A percentile compares a stretch with the other conserved stretches of the same genome.
These are phyloP conservation scores for Thalassoma bifasciatum DNA, from an alignment of 2,113 vertebrate species.

Conservation along the genomic window DNA sequence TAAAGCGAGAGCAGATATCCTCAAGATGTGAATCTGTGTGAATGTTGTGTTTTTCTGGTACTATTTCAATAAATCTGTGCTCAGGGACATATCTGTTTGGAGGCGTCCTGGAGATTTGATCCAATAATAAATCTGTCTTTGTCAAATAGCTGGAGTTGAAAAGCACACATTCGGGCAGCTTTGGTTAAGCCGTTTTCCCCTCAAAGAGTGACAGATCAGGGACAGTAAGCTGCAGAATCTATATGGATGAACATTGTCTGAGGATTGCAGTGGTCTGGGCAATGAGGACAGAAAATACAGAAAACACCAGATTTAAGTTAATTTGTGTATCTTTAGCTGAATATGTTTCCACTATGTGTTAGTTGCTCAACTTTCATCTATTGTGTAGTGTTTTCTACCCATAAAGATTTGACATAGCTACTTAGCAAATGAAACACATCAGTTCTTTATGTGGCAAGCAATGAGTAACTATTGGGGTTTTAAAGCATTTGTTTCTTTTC, in stretches of 20 bases:
- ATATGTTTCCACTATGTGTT: background rate
- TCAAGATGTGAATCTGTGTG: background rate
- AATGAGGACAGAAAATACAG: slow-evolving; percentile 1
- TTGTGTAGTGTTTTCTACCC: background rate
- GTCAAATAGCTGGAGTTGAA: slow-evolving; percentile 44
- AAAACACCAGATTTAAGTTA: slow-evolving; percentile 10
- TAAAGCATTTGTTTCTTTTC: no score
- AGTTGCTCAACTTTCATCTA: background rate
- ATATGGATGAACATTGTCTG: slow-evolving; percentile 23
- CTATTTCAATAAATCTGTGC: background rate
- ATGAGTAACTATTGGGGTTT: no score
- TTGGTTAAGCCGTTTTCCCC: background rate
- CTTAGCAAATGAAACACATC: slow-evolving; percentile 18
- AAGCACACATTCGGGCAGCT: slow-evolving; percentile 43
- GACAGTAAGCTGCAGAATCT: slow-evolving; percentile 25
- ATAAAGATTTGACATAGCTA: slow-evolving; percentile 11
- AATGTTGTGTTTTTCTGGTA: background rate
- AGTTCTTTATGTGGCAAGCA: slow-evolving; percentile 25
- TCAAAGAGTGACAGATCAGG: slow-evolving; percentile 35
- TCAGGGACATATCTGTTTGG: slow-evolving; percentile 9
- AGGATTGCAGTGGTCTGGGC: background rate
- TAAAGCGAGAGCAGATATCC: background rate
- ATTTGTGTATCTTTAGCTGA: background rate
- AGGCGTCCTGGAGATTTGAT: slow-evolving; percentile 7
- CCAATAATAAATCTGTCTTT: slow-evolving; percentile 17